phyloP scores from a whole-genome alignment of 2,888 invertebrate genomes.

The Sesamia inferens region DNA sequence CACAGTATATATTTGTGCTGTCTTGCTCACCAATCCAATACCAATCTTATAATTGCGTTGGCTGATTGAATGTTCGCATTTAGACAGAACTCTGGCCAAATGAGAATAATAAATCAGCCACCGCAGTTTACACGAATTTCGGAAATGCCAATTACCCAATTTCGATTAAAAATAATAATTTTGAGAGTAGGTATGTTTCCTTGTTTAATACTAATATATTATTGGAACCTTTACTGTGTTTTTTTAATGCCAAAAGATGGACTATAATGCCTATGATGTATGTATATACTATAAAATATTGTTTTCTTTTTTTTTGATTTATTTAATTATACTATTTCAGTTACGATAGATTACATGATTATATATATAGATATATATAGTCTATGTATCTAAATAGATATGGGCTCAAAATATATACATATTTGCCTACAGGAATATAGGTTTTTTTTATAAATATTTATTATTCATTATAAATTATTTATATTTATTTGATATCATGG shows the following conservation, averaged over 20 bases:
- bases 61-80: conserved; percentile 13
- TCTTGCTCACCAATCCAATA: neutral
- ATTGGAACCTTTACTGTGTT: neutral
- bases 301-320: conserved; percentile 1
- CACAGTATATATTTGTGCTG: neutral
- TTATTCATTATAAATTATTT: conserved; percentile 30
- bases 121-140: neutral
- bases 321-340: conserved; percentile 10
- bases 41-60: neutral
- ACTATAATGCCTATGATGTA: conserved; percentile 4
- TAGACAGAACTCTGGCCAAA: conserved; percentile 21
- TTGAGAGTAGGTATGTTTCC: neutral
- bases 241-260: conserved; percentile 5
- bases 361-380: neutral
- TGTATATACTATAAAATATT: conserved; percentile 1
- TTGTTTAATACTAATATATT: neutral
- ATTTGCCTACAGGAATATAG: conserved; percentile 44
- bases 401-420: conserved; percentile 23
- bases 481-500: conserved; percentile 45
- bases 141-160: neutral
- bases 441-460: conserved; percentile 34
- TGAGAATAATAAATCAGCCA: conserved; percentile 7
- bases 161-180: neutral
- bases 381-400: conserved; percentile 33
- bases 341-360: conserved; percentile 22